A percentile compares a stretch with the other conserved stretches of the same genome.
phyloP scores from a whole-genome alignment of 2,797 vertebrate species.

The Melanotaenia maccullochi region DNA sequence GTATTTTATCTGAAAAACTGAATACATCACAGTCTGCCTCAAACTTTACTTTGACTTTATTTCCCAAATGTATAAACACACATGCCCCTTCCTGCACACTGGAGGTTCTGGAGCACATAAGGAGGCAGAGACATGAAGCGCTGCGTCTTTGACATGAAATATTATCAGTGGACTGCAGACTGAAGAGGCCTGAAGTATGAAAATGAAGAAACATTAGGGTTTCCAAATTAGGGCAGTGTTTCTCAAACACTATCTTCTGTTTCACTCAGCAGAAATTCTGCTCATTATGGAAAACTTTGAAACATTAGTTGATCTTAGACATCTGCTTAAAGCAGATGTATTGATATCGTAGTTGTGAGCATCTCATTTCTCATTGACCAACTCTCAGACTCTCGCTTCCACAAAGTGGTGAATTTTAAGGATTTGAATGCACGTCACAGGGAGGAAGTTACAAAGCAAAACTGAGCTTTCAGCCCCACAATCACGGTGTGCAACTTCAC shows the following conservation, averaged over 20 bases:
- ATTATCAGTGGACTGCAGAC: neutral
- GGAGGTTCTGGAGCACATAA: too few relatives aligned
- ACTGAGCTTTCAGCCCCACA: neutral
- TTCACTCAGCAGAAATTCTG: neutral
- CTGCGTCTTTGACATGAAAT: too few relatives aligned
- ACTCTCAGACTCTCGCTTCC: conserved; percentile 19
- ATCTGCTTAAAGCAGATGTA: conserved; percentile 23
- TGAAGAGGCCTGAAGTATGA: neutral
- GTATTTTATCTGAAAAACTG: neutral
- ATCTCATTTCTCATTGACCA: neutral
- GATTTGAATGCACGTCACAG: conserved; percentile 26
- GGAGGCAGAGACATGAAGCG: too few relatives aligned
- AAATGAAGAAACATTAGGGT: neutral
- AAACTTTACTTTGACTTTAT: neutral
- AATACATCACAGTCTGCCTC: neutral
- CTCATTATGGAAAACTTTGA: neutral
- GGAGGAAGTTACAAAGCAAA: conserved; percentile 4
- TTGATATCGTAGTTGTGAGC: neutral
- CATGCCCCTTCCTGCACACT: too few relatives aligned
- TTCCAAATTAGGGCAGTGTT: neutral
- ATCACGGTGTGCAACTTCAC: neutral
- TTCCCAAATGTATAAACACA: too few relatives aligned
- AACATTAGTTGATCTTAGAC: conserved; percentile 7
- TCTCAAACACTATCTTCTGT: neutral
- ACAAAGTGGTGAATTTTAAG: conserved; percentile 23